A percentile compares a stretch with the other conserved stretches of the same genome.
These are phyloP conservation scores for Pristionchus japonicus DNA, from an alignment of 2,888 invertebrate genomes.

Conservation along the genomic window DNA sequence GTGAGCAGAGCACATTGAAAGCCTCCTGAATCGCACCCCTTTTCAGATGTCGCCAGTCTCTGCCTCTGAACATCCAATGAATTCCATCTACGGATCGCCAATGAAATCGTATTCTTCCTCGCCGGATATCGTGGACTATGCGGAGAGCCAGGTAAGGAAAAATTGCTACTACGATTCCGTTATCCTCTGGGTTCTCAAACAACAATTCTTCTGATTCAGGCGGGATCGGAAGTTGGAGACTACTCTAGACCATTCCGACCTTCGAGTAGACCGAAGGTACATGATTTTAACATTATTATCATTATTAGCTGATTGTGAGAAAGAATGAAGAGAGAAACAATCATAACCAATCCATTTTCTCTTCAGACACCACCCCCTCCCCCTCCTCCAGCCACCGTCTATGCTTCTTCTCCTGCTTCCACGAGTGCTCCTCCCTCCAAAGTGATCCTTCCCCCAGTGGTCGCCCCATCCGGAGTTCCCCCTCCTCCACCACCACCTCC, in stretches of 20 bases:
- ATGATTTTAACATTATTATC: neutral
- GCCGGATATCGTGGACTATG: conserved; percentile 47
- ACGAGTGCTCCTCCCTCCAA: conserved; percentile 35
- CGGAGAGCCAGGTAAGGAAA: conserved; percentile 25
- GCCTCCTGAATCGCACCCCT: too few species aligned
- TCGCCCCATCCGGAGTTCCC: conserved; percentile 54
- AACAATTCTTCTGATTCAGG: neutral
- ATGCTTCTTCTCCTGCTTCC: conserved; percentile 48
- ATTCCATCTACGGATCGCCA: conserved; percentile 54
- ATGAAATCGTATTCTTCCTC: conserved; percentile 54
- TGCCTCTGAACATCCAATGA: conserved; percentile 44
- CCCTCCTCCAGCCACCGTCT: conserved; percentile 47
- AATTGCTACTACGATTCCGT: too few species aligned
- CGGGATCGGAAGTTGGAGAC: conserved; percentile 54
- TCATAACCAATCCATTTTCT: neutral
- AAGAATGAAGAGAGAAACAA: neutral
- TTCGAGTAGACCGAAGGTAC: conserved; percentile 77
- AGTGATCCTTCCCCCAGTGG: conserved; percentile 30
- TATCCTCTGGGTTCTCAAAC: conserved; percentile 34
- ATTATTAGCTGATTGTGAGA: neutral
- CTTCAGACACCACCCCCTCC: conserved; percentile 49
- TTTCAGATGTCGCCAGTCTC: neutral
- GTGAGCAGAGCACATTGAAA: too few species aligned
- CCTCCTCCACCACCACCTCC: conserved; percentile 75
- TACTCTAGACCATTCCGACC: conserved; percentile 67